Conservation (phyloP, 2,888 invertebrate species). For the Cordylochernes scorpioides region DNA sequence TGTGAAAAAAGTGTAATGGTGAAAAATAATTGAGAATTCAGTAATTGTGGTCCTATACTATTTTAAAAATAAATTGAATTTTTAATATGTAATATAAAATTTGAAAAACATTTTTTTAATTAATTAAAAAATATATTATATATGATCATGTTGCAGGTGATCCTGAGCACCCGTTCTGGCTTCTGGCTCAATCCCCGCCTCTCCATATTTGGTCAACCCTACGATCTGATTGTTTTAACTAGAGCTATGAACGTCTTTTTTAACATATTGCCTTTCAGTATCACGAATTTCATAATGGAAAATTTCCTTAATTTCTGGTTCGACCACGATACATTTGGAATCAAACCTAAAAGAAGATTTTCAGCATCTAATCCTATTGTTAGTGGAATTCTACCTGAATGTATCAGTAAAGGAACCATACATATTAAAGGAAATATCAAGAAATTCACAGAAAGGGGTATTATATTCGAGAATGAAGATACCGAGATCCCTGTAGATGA, state of each 20-base stretch:
- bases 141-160: conserved; percentile 21
- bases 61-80: too few species aligned
- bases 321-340: conserved; percentile 21
- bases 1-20: too few species aligned
- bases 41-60: too few species aligned
- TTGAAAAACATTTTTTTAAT: too few species aligned
- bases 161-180: conserved; percentile 24
- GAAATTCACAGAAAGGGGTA: conserved; percentile 11
- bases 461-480: conserved; percentile 13
- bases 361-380: conserved; percentile 17
- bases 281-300: conserved; percentile 7
- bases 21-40: too few species aligned
- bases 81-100: too few species aligned
- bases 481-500: conserved; percentile 21
- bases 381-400: conserved; percentile 24
- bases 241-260: conserved; percentile 9
- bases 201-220: conserved; percentile 23
- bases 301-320: conserved; percentile 17
- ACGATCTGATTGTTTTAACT: conserved; percentile 15
- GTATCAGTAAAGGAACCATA: conserved; percentile 21
- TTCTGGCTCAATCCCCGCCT: conserved; percentile 26
- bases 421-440: conserved; percentile 18
- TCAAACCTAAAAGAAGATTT: conserved; percentile 20
- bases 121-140: too few species aligned
- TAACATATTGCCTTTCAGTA: conserved; percentile 10